Base-by-base conservation (phyloP, 2,113 vertebrate genomes). In the Nothobranchius kuhntae region DNA sequence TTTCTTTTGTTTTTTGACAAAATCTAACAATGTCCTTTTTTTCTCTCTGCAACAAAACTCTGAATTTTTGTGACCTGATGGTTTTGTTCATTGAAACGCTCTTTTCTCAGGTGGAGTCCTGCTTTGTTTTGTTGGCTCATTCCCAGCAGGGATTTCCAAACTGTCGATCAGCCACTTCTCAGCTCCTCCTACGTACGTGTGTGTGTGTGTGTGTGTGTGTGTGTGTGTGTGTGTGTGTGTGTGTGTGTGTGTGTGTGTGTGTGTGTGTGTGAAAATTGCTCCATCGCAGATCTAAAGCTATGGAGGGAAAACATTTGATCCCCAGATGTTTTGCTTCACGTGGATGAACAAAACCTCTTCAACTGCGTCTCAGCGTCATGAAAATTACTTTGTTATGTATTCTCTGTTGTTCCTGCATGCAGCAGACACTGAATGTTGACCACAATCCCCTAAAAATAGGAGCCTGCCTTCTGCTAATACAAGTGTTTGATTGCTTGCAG, bases 261-360 rank as follows among this genome's bases (percentile, higher is more conserved):
- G 48, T 74, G 75, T 82, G 74, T 58, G 53, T 59, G 71, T 68
- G 68, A 75, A 80, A 77, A 69, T 65, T 52, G 74, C 57, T 53
- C 75, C 66, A 73, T 47, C 70, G 72, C 48, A 80, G 60, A 84
- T 81, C 68, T 78, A 67, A 30, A 46, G 65, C 64, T 68, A 44
- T 55, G 76, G 50, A 65, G 65, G 61, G 11, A 68, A 81, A 81
- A 86, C 86, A 83, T 90, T 90, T 86, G 87, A 92, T 65, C 69
- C 42, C 84, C 89, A 91, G 84, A 90, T 89, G 91, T 89, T 82
- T 67, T 14, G 40, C 64, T 68, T 55, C 66, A 61, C 50, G 42
- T 15, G 51, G 64, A 65, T 51, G 61, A 75, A 76, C 44, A 51
- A 85, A 30, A 76, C 60, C 80, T 80, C 84, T 85, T 86, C 61